Percentiles rank a stretch among this genome's conserved stretches.
phyloP scores from a whole-genome alignment of 2,797 vertebrate genomes.

The Myotis myotis region DNA sequence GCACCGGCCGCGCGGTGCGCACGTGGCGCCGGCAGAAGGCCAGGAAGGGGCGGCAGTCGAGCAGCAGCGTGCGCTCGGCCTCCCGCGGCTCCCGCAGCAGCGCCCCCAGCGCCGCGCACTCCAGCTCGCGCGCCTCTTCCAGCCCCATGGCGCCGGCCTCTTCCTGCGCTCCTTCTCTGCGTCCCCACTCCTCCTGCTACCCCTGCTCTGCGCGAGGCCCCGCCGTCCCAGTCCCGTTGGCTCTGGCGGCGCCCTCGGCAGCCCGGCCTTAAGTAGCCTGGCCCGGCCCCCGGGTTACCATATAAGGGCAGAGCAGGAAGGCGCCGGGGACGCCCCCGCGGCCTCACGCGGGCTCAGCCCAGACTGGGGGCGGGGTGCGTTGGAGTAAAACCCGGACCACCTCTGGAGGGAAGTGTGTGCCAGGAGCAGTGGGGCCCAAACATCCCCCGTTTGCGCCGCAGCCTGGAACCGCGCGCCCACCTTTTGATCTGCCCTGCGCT shows the following conservation, averaged over 20 bases:
- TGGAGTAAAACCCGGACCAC: background rate
- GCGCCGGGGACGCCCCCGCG: conserved; percentile 68
- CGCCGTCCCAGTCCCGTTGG: background rate
- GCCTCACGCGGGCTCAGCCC: background rate
- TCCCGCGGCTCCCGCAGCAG: conserved; percentile 77
- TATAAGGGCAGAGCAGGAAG: conserved; percentile 75
- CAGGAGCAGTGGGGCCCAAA: background rate
- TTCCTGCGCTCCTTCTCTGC: background rate
- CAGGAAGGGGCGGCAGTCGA: conserved; percentile 92
- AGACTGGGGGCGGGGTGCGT: background rate
- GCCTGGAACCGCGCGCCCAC: no score
- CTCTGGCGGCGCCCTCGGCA: background rate
- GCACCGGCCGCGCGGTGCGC: conserved; percentile 87
- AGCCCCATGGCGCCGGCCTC: conserved; percentile 56
- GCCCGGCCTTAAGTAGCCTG: conserved; percentile 62
- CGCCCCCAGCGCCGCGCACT: conserved; percentile 60
- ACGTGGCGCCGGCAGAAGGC: conserved; percentile 87
- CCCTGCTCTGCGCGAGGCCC: background rate
- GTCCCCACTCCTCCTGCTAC: no score
- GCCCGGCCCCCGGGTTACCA: conserved; percentile 59
- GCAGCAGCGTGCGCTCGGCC: conserved; percentile 82
- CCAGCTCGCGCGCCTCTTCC: conserved; percentile 67
- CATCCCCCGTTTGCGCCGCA: background rate
- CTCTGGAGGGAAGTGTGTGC: background rate
- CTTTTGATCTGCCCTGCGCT: background rate